Evolutionary conservation across 2,888 invertebrate genomes (phyloP).

Genomic region (Cephus rjabovi): DNA sequence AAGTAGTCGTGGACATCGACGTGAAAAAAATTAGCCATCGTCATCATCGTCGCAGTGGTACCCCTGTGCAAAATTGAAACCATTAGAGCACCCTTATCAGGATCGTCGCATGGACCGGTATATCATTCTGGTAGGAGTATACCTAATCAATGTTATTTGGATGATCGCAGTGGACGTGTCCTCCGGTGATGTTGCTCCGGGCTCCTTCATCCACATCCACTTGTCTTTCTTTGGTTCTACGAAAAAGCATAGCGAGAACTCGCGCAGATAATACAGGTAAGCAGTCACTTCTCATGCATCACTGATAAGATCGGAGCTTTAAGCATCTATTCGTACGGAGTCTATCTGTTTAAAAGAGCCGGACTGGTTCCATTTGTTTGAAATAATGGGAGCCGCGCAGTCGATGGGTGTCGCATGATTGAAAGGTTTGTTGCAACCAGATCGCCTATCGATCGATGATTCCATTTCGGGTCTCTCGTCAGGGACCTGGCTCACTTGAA

Average conservation of each 20-base stretch:
- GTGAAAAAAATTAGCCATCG: background rate
- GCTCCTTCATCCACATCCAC: background rate
- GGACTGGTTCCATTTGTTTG: slow-evolving; percentile 34
- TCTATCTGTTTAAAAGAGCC: slow-evolving; percentile 17
- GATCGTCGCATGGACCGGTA: background rate
- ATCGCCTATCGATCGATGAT: slow-evolving; percentile 57
- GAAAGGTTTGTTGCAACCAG: slow-evolving; percentile 50
- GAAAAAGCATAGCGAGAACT: slow-evolving; percentile 5
- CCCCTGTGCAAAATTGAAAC: background rate
- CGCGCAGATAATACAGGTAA: slow-evolving; percentile 5
- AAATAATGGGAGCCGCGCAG: slow-evolving; percentile 43
- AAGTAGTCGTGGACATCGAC: slow-evolving; percentile 15
- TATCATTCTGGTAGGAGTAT: background rate
- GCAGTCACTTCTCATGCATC: slow-evolving; percentile 44
- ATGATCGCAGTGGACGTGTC: background rate
- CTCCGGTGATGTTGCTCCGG: background rate
- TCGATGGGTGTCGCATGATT: slow-evolving; percentile 57
- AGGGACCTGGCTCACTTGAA: background rate
- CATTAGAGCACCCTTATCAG: background rate
- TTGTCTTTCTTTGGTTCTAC: background rate
- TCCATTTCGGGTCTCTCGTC: slow-evolving; percentile 41
- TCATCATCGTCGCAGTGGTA: background rate
- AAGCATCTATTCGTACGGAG: slow-evolving; percentile 26
- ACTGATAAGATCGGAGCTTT: slow-evolving; percentile 41
- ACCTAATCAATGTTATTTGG: background rate